Evolutionary conservation across 2,797 vertebrate genomes (phyloP), one percentile per base, ranked within the genome.

Genomic region (Leptoclinus maculatus): DNA sequence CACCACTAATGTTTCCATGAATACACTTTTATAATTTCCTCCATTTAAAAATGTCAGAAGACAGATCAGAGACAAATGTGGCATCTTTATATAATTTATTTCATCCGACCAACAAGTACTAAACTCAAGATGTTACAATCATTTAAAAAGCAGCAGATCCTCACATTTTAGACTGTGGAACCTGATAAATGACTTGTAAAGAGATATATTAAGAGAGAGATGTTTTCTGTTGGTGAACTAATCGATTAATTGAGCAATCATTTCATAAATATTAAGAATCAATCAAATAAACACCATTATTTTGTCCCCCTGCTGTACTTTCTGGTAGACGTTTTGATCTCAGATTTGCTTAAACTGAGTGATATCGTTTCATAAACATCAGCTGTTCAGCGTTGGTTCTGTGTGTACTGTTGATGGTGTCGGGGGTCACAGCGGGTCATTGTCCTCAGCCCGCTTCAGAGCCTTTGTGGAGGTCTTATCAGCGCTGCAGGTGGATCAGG

Each of bases 381-480:
- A 19, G 1, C 36, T 23, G 1, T 16, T 76, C 29, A 9, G 43
- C n/a, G 2, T 66, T 45, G 6, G 36, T 41, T 39, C 19, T 27
- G n/a, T 17, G 7, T 39, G 36, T 53, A 5, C 5, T 19, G 7
- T 51, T 79, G 58, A 39, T 59, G 45, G 11, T 23, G 62, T 58
- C 1, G 2, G 53, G 36, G 71, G 76, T 83, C 62, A 45, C 38
- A 7, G 3, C 60, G 9, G 69, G 67, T 62, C 43, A 1, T 4
- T 8, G 47, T 71, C 60, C 70, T 74, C 41, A 0, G 21, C 7
- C 57, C 25, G 54, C 9, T 27, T 67, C 67, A 16, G 5, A 47
- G 45, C 23, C 65, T 85, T 75, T 81, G 76, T 79, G 59, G 75
- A 39, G 63, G 25, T 58, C 65, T 82, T 63, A 75, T 82, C 71